Evolutionary conservation across 1,140 invertebrate genomes (phyloP), one percentile per base, ranked within the genome.

Genomic region (Leptopilina clavipes): DNA sequence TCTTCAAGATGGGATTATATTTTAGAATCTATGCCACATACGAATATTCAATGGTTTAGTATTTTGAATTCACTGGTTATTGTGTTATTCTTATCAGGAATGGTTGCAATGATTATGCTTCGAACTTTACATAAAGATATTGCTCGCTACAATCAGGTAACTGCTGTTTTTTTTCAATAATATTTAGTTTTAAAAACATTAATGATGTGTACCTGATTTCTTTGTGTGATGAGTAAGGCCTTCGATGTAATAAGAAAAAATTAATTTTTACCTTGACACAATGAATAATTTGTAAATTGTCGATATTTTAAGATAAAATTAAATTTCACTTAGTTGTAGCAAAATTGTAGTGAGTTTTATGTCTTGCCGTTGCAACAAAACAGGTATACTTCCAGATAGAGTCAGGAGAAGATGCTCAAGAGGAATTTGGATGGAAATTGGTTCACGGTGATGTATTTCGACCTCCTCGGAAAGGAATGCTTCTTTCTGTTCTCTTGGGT

Each of bases 1-100:
- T 98, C 97, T 0, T 99, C 98, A 0, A 93, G 98, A 84, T 99
- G 98, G 98, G 98, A 99, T 92, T 99, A 99, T 87, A 98, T 99
- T 79, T 91, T 99, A 65, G 97, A 99, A 89, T 98, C 98, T 1
- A 98, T 98, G 95, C 97, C 97, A 0, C 97, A 99, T 85, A 98
- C 98, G 0, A 99, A 99, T 90, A 99, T 99, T 83, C 98, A 99
- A 89, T 99, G 98, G 98, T 99, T 99, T 86, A 98, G 96, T 72
- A 97, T 97, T 82, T 89, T 97, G 14, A 97, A 97, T 89, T 97
- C 96, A 0, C 89, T 97, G 72, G 96, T 98, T 71, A 97, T 97
- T 85, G 96, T 97, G 14, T 89, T 97, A 3, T 97, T 97, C 86
- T 90, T 97, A 7, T 98, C 97, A 83, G 98, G 98, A 81, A 99